Evolutionary conservation across 2,888 invertebrate species (phyloP).

Genomic region (Diarsia rubi): DNA sequence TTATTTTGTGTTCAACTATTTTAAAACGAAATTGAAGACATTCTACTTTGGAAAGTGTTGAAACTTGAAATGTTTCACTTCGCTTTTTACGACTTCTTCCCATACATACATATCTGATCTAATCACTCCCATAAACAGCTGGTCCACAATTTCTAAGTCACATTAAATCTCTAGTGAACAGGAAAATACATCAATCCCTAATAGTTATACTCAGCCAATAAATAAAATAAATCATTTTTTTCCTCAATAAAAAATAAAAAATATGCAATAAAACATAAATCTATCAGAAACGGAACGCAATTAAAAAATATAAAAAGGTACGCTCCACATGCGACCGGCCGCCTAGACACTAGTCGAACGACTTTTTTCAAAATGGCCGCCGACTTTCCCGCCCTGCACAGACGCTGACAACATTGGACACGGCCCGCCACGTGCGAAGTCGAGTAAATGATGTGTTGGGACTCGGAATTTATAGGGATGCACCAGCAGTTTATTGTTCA

Average conservation of each 20-base stretch:
- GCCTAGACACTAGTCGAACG: constrained; percentile 76
- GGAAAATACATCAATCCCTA: constrained; percentile 54
- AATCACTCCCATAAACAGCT: constrained; percentile 41
- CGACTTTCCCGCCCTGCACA: constrained; percentile 77
- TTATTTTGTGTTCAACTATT: not conserved
- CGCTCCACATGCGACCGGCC: constrained; percentile 60
- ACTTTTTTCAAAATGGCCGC: constrained; percentile 86
- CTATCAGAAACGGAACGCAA: constrained; percentile 67
- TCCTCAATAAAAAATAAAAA: constrained; percentile 48
- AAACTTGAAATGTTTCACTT: constrained; percentile 5
- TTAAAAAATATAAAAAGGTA: constrained; percentile 68
- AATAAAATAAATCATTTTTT: constrained; percentile 62
- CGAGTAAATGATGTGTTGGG: constrained; percentile 73
- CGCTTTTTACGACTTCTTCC: constrained; percentile 17
- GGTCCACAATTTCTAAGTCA: constrained; percentile 33
- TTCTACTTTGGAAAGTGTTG: constrained; percentile 13
- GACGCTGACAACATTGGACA: constrained; percentile 79
- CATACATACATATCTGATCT: constrained; percentile 33
- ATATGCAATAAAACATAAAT: constrained; percentile 64
- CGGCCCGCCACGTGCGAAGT: constrained; percentile 80
- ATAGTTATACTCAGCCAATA: constrained; percentile 52
- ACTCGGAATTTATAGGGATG: constrained; percentile 70
- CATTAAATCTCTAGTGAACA: constrained; percentile 45
- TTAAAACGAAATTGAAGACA: constrained; percentile 15
- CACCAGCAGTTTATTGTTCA: constrained; percentile 64